A percentile compares a stretch with the other conserved stretches of the same genome.
Evolutionary conservation across 2,888 invertebrate species (phyloP).

Genomic region (Rhamphomyia laevipes): DNA sequence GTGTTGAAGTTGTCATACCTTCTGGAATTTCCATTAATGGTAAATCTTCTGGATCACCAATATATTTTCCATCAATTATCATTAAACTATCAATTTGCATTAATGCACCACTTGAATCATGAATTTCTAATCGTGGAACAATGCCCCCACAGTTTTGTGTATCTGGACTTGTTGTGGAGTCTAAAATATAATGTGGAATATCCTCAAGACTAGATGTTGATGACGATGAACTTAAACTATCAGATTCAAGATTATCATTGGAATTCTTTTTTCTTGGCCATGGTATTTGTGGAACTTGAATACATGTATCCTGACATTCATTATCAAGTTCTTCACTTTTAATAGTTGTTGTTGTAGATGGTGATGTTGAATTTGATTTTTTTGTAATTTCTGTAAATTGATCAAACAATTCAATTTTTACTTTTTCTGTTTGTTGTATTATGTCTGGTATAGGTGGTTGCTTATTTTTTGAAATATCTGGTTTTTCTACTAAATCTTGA

Average conservation of each 20-base stretch:
- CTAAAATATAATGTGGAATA: slow-evolving; percentile 37
- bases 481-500: slow-evolving; percentile 18
- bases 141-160: slow-evolving; percentile 27
- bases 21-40: slow-evolving; percentile 35
- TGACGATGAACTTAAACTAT: slow-evolving; percentile 40
- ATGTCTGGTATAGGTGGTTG: slow-evolving; percentile 35
- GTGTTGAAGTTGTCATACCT: slow-evolving; percentile 27
- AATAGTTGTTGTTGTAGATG: not conserved
- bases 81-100: slow-evolving; percentile 50
- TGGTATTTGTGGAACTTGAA: slow-evolving; percentile 46
- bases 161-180: slow-evolving; percentile 38
- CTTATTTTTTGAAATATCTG: slow-evolving; percentile 32
- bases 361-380: not conserved
- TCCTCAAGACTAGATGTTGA: slow-evolving; percentile 38
- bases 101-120: slow-evolving; percentile 56
- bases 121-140: slow-evolving; percentile 51
- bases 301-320: slow-evolving; percentile 46
- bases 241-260: slow-evolving; percentile 44
- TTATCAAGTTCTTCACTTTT: slow-evolving; percentile 14
- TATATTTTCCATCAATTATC: slow-evolving; percentile 39
- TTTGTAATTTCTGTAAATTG: slow-evolving; percentile 21
- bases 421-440: slow-evolving; percentile 27
- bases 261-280: slow-evolving; percentile 37
- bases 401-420: slow-evolving; percentile 10
- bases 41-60: slow-evolving; percentile 37